A percentile compares a stretch with the other conserved stretches of the same genome.
Evolutionary conservation across 2,797 vertebrate genomes (phyloP).

Genomic region (Typhlichthys subterraneus): DNA sequence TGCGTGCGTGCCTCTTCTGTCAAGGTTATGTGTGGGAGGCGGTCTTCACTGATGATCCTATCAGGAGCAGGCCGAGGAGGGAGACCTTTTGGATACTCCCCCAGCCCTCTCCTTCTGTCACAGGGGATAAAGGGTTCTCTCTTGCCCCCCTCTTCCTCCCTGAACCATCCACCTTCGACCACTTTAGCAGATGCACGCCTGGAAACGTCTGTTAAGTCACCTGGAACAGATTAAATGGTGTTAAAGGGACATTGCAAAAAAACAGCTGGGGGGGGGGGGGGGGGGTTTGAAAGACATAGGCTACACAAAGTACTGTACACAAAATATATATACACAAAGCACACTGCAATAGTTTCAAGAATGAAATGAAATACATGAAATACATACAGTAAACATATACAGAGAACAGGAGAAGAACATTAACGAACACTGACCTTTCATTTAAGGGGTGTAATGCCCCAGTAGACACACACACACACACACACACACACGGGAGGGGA

Average conservation of each 20-base stretch:
- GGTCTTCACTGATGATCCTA: constrained; percentile 12
- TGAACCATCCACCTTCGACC: not conserved
- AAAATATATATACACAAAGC: too few relatives aligned
- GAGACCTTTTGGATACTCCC: constrained; percentile 3
- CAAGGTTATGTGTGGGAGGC: constrained; percentile 20
- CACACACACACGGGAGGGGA: not conserved
- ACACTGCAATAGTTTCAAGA: too few relatives aligned
- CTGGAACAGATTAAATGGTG: too few relatives aligned
- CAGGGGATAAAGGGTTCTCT: not conserved
- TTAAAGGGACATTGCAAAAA: not conserved
- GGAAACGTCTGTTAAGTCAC: not conserved
- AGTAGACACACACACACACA: not conserved
- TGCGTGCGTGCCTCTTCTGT: constrained; percentile 8
- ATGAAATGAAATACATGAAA: too few relatives aligned
- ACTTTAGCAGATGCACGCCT: constrained; percentile 1
- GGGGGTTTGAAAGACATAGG: too few relatives aligned
- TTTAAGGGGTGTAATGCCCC: not conserved
- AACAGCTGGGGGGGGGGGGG: too few relatives aligned
- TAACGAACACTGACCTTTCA: too few relatives aligned
- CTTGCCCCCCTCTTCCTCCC: not conserved
- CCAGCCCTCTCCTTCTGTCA: not conserved
- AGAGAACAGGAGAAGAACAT: too few relatives aligned
- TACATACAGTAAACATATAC: too few relatives aligned
- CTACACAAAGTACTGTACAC: too few relatives aligned
- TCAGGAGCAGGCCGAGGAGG: not conserved